Evolutionary conservation across 2,888 invertebrate species (phyloP).

Genomic region (Merodon equestris): DNA sequence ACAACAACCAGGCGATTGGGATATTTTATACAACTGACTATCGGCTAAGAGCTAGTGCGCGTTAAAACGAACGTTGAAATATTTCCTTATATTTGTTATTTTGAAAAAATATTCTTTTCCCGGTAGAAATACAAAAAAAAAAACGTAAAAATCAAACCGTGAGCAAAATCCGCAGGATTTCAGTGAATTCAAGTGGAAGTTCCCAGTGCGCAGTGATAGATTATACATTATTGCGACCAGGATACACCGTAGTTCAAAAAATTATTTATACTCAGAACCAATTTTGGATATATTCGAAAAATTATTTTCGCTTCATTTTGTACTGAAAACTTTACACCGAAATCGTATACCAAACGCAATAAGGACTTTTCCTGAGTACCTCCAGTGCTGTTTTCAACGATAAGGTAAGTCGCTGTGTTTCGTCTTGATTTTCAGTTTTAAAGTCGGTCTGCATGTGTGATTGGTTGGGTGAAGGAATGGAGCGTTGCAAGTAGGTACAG

Average conservation of each 20-base stretch:
- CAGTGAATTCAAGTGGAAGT: constrained; percentile 13
- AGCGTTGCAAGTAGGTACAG: constrained; percentile 43
- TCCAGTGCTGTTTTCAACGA: constrained; percentile 34
- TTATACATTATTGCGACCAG: too few species aligned
- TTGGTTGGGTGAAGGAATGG: neutral
- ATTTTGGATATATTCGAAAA: constrained; percentile 46
- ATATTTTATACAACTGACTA: constrained; percentile 12
- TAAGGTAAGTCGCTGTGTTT: constrained; percentile 45
- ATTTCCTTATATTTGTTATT: constrained; percentile 10
- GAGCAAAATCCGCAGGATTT: neutral
- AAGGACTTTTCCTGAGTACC: constrained; percentile 1
- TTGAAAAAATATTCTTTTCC: constrained; percentile 1
- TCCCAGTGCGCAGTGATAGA: constrained; percentile 15
- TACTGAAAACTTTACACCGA: constrained; percentile 47
- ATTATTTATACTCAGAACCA: constrained; percentile 32
- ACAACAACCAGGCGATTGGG: neutral
- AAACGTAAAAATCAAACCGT: neutral
- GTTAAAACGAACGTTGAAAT: constrained; percentile 8
- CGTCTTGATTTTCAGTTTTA: neutral
- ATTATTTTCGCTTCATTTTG: too few species aligned
- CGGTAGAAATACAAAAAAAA: neutral
- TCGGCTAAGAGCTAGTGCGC: constrained; percentile 4
- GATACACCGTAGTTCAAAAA: too few species aligned
- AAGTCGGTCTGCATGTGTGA: too few species aligned
- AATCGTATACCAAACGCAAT: constrained; percentile 30